Conservation (phyloP, 2,888 invertebrate genomes). For the Protonemura montana region DNA sequence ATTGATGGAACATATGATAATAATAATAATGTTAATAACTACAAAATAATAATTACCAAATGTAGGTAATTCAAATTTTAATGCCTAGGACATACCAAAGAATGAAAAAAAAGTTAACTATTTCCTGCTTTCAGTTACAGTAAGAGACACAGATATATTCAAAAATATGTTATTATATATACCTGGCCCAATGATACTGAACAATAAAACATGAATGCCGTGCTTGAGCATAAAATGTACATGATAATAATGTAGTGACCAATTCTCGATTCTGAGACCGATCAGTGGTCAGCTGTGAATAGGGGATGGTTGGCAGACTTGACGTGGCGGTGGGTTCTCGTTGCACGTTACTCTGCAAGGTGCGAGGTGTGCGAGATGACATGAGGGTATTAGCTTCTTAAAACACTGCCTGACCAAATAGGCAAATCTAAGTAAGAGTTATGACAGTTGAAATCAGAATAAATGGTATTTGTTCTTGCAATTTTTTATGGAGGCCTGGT, state of each 20-base stretch:
- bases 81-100: conserved; percentile 13
- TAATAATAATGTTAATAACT: conserved; percentile 2
- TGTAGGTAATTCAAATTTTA: conserved; percentile 21
- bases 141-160: conserved; percentile 25
- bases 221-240: background rate
- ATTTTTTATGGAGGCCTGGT: too few relatives aligned
- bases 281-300: too few relatives aligned
- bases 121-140: conserved; percentile 36
- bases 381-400: too few relatives aligned
- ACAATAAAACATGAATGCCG: background rate
- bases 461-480: too few relatives aligned
- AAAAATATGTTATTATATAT: background rate
- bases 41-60: background rate
- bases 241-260: background rate
- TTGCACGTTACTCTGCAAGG: too few relatives aligned
- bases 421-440: too few relatives aligned
- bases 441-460: too few relatives aligned
- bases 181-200: background rate
- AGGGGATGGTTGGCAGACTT: too few relatives aligned
- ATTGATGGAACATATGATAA: conserved; percentile 7
- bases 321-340: too few relatives aligned
- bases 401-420: too few relatives aligned
- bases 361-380: too few relatives aligned
- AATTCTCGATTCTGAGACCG: too few relatives aligned
- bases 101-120: background rate